phyloP scores from a whole-genome alignment of 2,113 vertebrate species.

The Phocoena sinus region DNA sequence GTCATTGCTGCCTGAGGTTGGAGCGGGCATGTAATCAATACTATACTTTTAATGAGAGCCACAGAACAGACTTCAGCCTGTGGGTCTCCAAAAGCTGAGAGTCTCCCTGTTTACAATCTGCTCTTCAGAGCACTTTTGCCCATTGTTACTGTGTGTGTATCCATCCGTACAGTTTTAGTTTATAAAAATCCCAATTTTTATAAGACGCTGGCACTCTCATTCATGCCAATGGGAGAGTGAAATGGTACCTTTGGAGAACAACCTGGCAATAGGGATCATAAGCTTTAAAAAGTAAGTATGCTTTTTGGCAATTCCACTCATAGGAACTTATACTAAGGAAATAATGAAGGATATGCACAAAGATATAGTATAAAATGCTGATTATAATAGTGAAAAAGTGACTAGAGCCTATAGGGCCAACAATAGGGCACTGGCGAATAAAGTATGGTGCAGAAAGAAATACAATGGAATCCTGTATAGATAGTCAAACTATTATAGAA shows the following conservation, averaged over 20 bases:
- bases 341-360: neutral
- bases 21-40: accelerated
- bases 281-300: neutral
- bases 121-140: neutral
- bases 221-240: neutral
- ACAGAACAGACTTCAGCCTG: neutral
- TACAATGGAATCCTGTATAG: accelerated
- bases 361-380: neutral
- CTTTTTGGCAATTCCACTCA: neutral
- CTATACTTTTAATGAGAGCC: neutral
- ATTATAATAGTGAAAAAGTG: neutral
- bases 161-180: neutral
- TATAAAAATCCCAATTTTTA: neutral
- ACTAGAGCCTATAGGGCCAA: neutral
- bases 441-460: neutral
- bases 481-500: neutral
- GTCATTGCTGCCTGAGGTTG: neutral
- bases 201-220: neutral
- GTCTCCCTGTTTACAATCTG: neutral
- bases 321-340: neutral
- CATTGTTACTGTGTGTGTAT: neutral
- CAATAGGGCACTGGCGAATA: neutral
- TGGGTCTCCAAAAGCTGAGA: neutral
- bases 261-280: neutral
- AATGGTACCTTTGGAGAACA: neutral